Evolutionary conservation across 2,888 invertebrate genomes (phyloP), one percentile per base, ranked within the genome.

Genomic region (Capitulum mitella): DNA sequence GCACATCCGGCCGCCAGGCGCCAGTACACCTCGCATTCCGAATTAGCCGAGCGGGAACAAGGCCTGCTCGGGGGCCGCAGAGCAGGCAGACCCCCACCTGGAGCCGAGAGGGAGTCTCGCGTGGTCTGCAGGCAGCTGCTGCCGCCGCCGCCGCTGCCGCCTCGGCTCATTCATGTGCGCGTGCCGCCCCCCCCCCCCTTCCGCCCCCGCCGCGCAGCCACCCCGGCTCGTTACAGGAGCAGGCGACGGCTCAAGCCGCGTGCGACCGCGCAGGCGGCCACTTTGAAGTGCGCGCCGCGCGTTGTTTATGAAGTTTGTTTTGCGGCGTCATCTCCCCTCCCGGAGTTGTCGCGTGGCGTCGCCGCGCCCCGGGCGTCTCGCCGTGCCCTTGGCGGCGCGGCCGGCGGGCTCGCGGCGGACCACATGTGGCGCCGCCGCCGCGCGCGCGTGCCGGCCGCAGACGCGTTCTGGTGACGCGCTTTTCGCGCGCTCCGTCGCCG

Each of bases 301-400:
- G 64, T 64, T 64, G 64, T 64, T 64, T 64, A 64, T 64, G 64
- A 19, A 14, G 64, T 64, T 32, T 64, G 34, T 64, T 64, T 64
- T 64, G 64, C 64, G 64, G 64, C 19, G 29, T 64, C 64, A 34
- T 43, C 43, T 12, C 43, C 51, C 51, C 22, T 22, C 22, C 51
- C 51, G 19, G 22, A 5, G 19, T 16, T 22, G 16, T 16, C 8
- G 51, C 51, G 51, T 51, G 19, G 51, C 51, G 51, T 6, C 51
- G 51, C 51, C 19, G 51, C 51, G 19, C 5, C 51, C 22, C n/a
- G n/a, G n/a, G n/a, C n/a, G n/a, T 14, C 22, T 51, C 51, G 51
- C 22, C 5, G 2, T 16, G n/a, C n/a, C n/a, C n/a, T n/a, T n/a
- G n/a, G n/a, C n/a, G 16, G 51, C 51, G 51, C 5, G 19, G 51